Evolutionary conservation across 2,888 invertebrate genomes (phyloP), one percentile per base, ranked within the genome.

Genomic region (Caenorhabditis sp.): DNA sequence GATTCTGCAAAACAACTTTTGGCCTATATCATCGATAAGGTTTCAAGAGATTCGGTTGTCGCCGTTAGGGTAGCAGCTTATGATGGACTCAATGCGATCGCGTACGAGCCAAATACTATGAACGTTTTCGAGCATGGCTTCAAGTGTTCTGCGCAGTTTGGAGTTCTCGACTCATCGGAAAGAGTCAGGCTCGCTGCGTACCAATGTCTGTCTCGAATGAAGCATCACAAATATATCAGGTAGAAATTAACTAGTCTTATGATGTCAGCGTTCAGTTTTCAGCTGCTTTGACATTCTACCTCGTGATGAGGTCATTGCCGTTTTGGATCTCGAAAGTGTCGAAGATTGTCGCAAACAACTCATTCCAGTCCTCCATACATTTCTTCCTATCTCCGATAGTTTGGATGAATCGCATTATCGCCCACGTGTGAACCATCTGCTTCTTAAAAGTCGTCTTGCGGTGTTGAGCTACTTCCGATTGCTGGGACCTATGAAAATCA

Each of bases 301-400:
- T 12, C 77, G 83, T 7, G 82, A 83, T 16, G 76, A 79, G 10
- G 35, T 72, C 2, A 80, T 86, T 61, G 77, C 80, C 8, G 77
- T 80, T 6, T 51, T 86, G 2, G 86, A 87, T 22, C 44, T 83
- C 10, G 86, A 87, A 66, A 74, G 70, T 24, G 84, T 82, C 10
- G 86, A 87, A 28, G 35, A 66, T 3, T 80, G 83, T 7, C 59
- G 86, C 4, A 79, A 51, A 10, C 76, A 79, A 12, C 61, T 86
- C 6, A 70, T 86, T 49, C 70, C 73, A 0, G 28, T 86, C 22
- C 66, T 86, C 41, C 73, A 77, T 49, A 49, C 44, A 2, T n/a
- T 79, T 0, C 24, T 83, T 0, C 83, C 83, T 4, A 79, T 83
- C 16, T 56, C 73, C 2, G 41, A 74, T 31, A 31, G 41, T 26